Conservation (phyloP, 2,797 vertebrate genomes). For the Pangasius krempfi region DNA sequence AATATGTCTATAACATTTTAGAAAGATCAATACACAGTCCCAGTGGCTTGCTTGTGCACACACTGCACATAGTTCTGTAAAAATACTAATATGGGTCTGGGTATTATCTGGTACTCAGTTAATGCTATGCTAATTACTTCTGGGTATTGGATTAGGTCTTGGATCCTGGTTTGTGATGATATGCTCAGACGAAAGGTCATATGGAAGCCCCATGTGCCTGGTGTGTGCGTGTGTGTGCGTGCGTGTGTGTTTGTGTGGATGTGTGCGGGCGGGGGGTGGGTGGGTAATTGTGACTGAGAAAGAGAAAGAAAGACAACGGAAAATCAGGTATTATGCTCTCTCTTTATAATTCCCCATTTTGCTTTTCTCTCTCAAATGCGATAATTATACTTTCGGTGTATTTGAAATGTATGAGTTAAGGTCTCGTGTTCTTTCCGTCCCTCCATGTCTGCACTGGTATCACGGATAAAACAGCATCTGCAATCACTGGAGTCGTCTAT, state of each 20-base stretch:
- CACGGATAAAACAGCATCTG: not conserved
- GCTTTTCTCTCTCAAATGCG: slow-evolving; percentile 38
- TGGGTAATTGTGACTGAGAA: not conserved
- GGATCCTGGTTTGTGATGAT: slow-evolving; percentile 46
- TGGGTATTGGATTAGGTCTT: slow-evolving; percentile 38
- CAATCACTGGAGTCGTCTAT: slow-evolving; percentile 2
- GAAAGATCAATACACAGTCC: slow-evolving; percentile 20
- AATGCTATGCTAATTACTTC: slow-evolving; percentile 49
- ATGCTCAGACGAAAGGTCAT: slow-evolving; percentile 32
- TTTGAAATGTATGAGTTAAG: slow-evolving; percentile 56
- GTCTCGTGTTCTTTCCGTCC: slow-evolving; percentile 12
- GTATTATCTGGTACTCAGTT: slow-evolving; percentile 41
- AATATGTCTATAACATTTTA: slow-evolving; percentile 21
- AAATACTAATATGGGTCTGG: slow-evolving; percentile 41
- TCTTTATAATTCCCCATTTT: not conserved
- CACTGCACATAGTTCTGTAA: slow-evolving; percentile 15
- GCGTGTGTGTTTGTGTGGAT: not conserved
- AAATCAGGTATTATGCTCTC: not conserved
- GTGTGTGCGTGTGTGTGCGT: not conserved
- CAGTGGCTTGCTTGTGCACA: not conserved
- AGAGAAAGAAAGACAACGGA: not conserved
- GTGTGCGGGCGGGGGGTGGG: too few relatives aligned
- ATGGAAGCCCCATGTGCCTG: slow-evolving; percentile 25
- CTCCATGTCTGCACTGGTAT: not conserved
- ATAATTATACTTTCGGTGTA: slow-evolving; percentile 10